A percentile compares a stretch with the other conserved stretches of the same genome.
Evolutionary conservation across 2,888 invertebrate genomes (phyloP).

Genomic region (Aphrophora alni): DNA sequence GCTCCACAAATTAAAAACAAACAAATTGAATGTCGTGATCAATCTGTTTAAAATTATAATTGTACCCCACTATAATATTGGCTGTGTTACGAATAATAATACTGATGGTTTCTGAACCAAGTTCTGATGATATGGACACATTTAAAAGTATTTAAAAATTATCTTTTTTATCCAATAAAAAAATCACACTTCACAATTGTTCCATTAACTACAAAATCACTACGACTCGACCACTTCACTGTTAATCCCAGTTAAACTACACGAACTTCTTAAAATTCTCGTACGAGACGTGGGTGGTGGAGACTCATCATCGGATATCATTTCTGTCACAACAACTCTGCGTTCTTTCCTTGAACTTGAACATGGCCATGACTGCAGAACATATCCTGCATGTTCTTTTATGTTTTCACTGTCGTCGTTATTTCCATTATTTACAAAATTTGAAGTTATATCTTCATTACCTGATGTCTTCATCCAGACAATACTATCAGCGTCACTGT

Average conservation of each 20-base stretch:
- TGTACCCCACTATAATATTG: too few species aligned
- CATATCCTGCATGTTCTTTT: neutral
- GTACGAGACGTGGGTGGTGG: constrained; percentile 16
- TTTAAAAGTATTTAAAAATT: neutral
- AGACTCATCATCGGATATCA: constrained; percentile 27
- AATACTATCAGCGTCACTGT: constrained; percentile 26
- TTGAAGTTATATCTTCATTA: neutral
- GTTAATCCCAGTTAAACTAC: constrained; percentile 24
- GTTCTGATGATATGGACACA: neutral
- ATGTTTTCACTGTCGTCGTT: constrained; percentile 15
- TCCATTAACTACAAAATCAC: neutral
- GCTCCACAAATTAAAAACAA: too few species aligned
- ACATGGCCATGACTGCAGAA: constrained; percentile 31
- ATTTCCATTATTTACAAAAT: neutral
- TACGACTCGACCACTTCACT: constrained; percentile 3
- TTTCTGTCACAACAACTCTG: neutral
- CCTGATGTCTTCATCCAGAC: constrained; percentile 27
- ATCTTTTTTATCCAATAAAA: neutral
- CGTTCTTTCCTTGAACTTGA: constrained; percentile 19
- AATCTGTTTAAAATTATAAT: too few species aligned
- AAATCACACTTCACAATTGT: neutral
- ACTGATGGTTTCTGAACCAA: neutral
- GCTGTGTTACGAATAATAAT: neutral
- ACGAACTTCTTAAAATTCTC: constrained; percentile 26
- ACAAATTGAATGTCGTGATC: too few species aligned